Evolutionary conservation across 2,113 vertebrate genomes (phyloP), one percentile per base, ranked within the genome.

Genomic region (Tychaedon coryphoeus): DNA sequence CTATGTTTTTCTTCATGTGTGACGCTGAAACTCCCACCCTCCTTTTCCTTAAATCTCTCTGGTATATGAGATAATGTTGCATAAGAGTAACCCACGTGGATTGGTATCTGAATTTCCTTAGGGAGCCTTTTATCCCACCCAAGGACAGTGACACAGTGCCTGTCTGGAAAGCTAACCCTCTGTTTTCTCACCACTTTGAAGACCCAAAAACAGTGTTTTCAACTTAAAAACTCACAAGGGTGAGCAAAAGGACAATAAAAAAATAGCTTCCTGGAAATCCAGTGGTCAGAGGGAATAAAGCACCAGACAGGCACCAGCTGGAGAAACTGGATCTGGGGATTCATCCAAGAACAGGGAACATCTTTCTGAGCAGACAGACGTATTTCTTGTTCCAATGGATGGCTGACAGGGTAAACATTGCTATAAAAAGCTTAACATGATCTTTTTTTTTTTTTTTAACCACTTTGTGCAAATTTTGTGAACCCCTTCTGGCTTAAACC

Each of bases 271-370:
- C 64, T 77, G 72, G 58, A 83, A 90, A 93, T 88, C 60, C 94
- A 92, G 88, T 64, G 91, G 88, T 92, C 83, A 67, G 40, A 83
- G 38, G 72, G 77, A 89, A 95, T 66, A 89, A 96, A 90, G 64
- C 53, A 91, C 25, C 57, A 95, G 86, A 87, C 66, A 81, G 70
- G 58, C 80, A 95, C 80, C 93, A 96, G 88, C 95, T 95, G 93
- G 91, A 94, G 65, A 90, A 94, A 78, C 28, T 83, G 78, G 81
- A 86, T 92, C 90, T 95, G 88, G 94, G 92, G 95, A 95, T 71
- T 85, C 89, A 91, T 97, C 94, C 93, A 95, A 95, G 94, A 95
- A 47, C 33, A 40, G 70, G 89, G 66, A 95, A 89, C 88, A 93
- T 92, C 77, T 79, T 84, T 92, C 84, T 82, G 91, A 91, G 65